phyloP scores from a whole-genome alignment of 2,797 vertebrate genomes.

The Mormyrus proboscirostris region DNA sequence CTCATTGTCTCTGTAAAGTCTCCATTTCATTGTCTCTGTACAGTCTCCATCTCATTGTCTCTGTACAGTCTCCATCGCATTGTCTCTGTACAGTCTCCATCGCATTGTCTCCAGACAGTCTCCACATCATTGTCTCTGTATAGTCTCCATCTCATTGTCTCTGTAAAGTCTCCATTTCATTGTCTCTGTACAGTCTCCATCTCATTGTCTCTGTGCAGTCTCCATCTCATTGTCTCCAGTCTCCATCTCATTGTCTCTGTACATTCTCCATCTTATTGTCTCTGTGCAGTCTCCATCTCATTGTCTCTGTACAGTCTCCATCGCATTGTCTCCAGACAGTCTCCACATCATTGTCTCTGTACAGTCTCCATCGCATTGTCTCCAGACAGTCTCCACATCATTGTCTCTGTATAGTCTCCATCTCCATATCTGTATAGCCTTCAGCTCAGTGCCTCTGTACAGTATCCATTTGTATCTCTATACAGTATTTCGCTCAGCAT shows the following conservation, averaged over 20 bases:
- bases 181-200: not conserved
- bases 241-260: not conserved
- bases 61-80: too few relatives aligned
- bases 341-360: too few relatives aligned
- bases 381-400: too few relatives aligned
- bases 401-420: not conserved
- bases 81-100: too few relatives aligned
- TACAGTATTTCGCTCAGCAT: not conserved
- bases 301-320: not conserved
- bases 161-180: not conserved
- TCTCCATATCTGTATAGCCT: not conserved
- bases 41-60: not conserved
- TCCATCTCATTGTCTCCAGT: not conserved
- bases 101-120: too few relatives aligned
- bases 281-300: not conserved
- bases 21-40: not conserved
- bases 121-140: too few relatives aligned
- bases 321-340: too few relatives aligned
- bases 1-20: not conserved
- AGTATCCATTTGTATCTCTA: not conserved
- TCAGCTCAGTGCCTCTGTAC: not conserved
- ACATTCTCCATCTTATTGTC: not conserved
- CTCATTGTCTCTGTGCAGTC: not conserved
- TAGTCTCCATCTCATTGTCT: not conserved
- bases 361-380: not conserved